Evolutionary conservation across 2,888 invertebrate genomes (phyloP).

Genomic region (Leptothorax acervorum): DNA sequence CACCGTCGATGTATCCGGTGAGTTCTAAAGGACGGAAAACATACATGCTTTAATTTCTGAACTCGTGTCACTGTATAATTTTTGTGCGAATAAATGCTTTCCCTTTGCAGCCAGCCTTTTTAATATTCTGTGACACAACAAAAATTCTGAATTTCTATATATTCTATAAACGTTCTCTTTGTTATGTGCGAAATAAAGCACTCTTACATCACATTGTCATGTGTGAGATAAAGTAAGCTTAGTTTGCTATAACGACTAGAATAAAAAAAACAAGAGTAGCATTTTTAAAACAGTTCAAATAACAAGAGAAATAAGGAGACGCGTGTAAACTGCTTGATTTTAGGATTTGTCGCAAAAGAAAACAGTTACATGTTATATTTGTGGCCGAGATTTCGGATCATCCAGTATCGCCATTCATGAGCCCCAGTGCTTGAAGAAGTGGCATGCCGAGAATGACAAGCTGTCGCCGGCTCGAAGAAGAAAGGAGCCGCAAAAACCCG

Average conservation of each 20-base stretch:
- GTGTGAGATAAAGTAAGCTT: background rate
- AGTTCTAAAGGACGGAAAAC: constrained; percentile 59
- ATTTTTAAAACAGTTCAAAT: background rate
- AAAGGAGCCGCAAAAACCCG: constrained; percentile 87
- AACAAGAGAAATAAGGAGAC: background rate
- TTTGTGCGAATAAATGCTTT: background rate
- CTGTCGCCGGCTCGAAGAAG: constrained; percentile 86
- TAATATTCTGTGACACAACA: background rate
- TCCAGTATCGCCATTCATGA: constrained; percentile 89
- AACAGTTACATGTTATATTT: constrained; percentile 88
- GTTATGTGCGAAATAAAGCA: background rate
- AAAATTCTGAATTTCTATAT: background rate
- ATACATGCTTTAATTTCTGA: constrained; percentile 46
- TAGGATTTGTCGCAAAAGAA: constrained; percentile 71
- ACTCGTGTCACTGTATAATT: too few relatives aligned
- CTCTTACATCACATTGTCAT: background rate
- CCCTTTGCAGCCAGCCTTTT: background rate
- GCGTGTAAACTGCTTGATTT: constrained; percentile 44
- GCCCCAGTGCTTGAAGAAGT: constrained; percentile 90
- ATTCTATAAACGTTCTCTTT: background rate
- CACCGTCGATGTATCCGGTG: constrained; percentile 65
- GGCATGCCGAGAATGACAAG: constrained; percentile 88
- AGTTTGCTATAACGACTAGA: background rate
- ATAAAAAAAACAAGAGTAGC: background rate
- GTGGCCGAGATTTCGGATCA: constrained; percentile 89